phyloP scores from a whole-genome alignment of 2,797 vertebrate species.

The Anguilla marmorata region DNA sequence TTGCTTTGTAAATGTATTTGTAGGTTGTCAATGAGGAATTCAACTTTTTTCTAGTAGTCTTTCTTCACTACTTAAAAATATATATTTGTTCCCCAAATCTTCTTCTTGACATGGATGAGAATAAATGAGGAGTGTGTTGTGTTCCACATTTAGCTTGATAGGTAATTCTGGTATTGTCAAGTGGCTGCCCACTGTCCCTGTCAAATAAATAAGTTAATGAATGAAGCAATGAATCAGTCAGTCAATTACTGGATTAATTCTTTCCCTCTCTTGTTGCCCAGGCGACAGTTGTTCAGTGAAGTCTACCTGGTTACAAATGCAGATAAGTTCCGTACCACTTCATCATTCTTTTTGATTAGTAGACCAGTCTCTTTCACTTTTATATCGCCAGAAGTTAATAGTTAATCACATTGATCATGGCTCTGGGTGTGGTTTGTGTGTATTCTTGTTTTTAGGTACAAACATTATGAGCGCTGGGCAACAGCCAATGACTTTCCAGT shows the following conservation, averaged over 20 bases:
- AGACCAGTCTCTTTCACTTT: not conserved
- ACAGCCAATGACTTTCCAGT: conserved; percentile 81
- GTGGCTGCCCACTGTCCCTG: too few species aligned
- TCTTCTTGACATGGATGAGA: not conserved
- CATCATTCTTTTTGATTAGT: not conserved
- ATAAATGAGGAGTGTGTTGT: not conserved
- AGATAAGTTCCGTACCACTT: conserved; percentile 73
- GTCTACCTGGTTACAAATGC: conserved; percentile 83
- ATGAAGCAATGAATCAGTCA: too few species aligned
- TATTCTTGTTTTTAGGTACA: conserved; percentile 64
- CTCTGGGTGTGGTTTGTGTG: not conserved
- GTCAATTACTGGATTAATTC: not conserved
- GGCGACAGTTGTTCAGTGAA: conserved; percentile 79
- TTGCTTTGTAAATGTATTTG: not conserved
- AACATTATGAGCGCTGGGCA: conserved; percentile 84
- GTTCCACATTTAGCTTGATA: not conserved
- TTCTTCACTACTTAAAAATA: not conserved
- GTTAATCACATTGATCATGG: not conserved
- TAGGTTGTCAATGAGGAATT: not conserved
- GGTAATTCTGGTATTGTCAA: too few species aligned
- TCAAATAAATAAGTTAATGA: too few species aligned
- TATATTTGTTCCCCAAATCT: not conserved
- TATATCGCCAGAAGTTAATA: not conserved
- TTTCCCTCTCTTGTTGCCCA: conserved; percentile 43
- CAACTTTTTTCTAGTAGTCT: not conserved